Evolutionary conservation across 2,113 vertebrate species (phyloP), one percentile per base, ranked within the genome.

Genomic region (Phoenicopterus ruber): DNA sequence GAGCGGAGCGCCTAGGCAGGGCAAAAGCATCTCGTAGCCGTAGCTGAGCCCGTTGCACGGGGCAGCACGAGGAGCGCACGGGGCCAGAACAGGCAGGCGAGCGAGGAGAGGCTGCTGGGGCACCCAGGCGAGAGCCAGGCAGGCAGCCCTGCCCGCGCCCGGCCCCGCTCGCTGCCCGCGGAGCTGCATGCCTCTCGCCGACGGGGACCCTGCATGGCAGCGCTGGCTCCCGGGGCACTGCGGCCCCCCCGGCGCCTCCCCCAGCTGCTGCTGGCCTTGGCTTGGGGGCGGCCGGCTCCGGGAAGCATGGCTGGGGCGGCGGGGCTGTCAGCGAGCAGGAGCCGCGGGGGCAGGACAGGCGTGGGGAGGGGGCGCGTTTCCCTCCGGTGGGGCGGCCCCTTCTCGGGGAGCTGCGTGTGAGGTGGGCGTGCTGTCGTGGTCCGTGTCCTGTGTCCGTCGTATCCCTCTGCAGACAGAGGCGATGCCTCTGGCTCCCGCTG

Each of bases 1-100:
- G 24, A 49, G 24, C 55, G 25, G n/a, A 66, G 36, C 4, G 34
- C 13, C 7, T 15, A 12, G 26, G 13, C 1, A 28, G 34, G 34
- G 12, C n/a, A 24, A 7, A 40, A 28, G 22, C 26, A 4, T 15
- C 42, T 29, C 1, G 1, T 22, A 42, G 17, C 55, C 1, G 0
- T 8, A 40, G 38, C 62, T 17, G 42, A 88, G 66, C 36, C 42
- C 42, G 7, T 17, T 4, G n/a, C 11, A 6, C 0, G 3, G 57
- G 57, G 70, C 58, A 22, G 54, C 40, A 25, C 5, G 2, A 34
- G 44, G 38, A 44, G 40, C 29, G 11, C 4, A 20, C 0, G 1
- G 13, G 16, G 38, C 7, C 42, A 32, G 72, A 22, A 24, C 38
- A 16, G 40, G 59, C 54, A 16, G 31, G 65, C 2, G 11, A 32